phyloP scores from a whole-genome alignment of 2,797 vertebrate species.

The Anas acuta region DNA sequence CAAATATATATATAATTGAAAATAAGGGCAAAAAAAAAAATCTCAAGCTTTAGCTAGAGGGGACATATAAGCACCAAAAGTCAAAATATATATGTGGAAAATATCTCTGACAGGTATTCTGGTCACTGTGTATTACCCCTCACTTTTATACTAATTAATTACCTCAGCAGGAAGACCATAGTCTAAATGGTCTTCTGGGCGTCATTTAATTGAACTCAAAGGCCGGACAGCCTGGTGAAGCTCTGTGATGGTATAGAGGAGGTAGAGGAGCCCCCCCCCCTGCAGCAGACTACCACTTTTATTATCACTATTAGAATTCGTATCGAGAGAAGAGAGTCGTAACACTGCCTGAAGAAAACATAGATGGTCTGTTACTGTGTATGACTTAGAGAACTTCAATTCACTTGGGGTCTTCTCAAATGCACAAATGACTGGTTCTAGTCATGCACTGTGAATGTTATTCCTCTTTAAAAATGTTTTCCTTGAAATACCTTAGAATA shows the following conservation, averaged over 20 bases:
- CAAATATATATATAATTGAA: neutral
- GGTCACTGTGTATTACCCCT: neutral
- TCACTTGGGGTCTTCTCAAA: neutral
- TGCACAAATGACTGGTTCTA: neutral
- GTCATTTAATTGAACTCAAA: conserved; percentile 1
- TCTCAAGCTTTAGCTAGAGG: neutral
- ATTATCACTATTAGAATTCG: neutral
- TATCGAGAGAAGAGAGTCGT: neutral
- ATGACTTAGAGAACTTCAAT: neutral
- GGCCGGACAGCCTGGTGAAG: neutral
- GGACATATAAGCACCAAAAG: neutral
- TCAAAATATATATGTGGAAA: neutral
- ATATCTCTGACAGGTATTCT: neutral
- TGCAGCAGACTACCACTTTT: neutral
- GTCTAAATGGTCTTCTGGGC: neutral
- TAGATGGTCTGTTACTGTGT: neutral
- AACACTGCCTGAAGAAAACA: neutral
- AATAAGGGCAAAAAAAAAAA: neutral
- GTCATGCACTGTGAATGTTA: neutral
- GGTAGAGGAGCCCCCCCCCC: too few relatives aligned
- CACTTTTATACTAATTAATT: neutral
- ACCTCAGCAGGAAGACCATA: neutral
- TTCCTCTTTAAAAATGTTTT: conserved; percentile 8
- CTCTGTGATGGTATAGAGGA: neutral
- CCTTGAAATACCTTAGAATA: neutral